phyloP scores from a whole-genome alignment of 2,888 invertebrate genomes.

The Leptura quadrifasciata region DNA sequence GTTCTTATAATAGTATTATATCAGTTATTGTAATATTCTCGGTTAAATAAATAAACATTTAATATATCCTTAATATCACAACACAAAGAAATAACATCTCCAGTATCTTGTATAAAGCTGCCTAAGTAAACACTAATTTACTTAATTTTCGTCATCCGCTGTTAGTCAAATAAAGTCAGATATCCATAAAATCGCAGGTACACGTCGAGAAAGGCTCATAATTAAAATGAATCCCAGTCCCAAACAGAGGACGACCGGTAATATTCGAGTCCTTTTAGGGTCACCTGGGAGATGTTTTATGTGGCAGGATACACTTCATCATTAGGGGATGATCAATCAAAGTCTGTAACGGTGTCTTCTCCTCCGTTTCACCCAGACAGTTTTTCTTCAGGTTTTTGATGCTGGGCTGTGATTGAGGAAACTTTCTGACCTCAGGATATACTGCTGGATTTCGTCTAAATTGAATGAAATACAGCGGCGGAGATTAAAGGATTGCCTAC shows the following conservation, averaged over 20 bases:
- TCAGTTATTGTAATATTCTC: too few relatives aligned
- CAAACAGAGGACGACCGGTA: neutral
- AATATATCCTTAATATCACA: too few relatives aligned
- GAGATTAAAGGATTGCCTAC: constrained; percentile 24
- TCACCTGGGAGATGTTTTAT: constrained; percentile 40
- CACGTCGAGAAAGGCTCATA: neutral
- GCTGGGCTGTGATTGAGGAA: constrained; percentile 39
- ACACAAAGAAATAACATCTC: too few relatives aligned
- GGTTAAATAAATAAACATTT: too few relatives aligned
- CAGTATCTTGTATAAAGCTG: neutral
- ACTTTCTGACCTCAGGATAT: constrained; percentile 40
- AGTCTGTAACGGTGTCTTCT: constrained; percentile 52
- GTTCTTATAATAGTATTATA: too few relatives aligned
- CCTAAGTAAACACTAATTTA: neutral
- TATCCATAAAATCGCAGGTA: neutral
- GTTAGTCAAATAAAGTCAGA: constrained; percentile 4
- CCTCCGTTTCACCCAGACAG: constrained; percentile 44
- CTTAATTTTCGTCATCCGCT: neutral
- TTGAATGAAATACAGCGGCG: constrained; percentile 44
- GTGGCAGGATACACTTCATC: constrained; percentile 52
- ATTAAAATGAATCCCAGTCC: neutral
- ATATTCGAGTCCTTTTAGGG: constrained; percentile 21
- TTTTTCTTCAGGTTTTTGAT: constrained; percentile 53
- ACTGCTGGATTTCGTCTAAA: constrained; percentile 38
- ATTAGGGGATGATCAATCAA: constrained; percentile 63